Evolutionary conservation across 2,797 vertebrate genomes (phyloP).

Genomic region (Cephalopachus bancanus): DNA sequence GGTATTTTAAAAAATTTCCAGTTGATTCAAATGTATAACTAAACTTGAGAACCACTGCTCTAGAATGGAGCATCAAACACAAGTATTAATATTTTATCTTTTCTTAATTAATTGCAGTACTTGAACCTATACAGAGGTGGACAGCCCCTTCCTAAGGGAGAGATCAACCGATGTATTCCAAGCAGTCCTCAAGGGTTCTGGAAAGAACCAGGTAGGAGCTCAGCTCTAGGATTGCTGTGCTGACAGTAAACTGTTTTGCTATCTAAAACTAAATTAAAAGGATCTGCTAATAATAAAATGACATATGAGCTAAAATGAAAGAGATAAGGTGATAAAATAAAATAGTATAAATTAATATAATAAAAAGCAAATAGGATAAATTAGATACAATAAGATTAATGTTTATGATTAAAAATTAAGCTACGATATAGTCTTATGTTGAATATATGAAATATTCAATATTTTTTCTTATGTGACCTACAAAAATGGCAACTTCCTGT

Average conservation of each 20-base stretch:
- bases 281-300: constrained; percentile 15
- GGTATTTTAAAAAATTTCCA: background rate
- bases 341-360: background rate
- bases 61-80: background rate
- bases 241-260: background rate
- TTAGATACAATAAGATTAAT: background rate
- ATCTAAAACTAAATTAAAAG: constrained; percentile 26
- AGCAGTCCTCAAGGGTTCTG: background rate
- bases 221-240: background rate
- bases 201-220: background rate
- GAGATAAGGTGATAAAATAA: constrained; percentile 20
- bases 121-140: background rate
- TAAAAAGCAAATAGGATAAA: background rate
- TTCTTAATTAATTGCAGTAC: background rate
- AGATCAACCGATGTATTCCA: background rate
- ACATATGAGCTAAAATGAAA: background rate
- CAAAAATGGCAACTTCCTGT: background rate
- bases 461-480: background rate
- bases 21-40: background rate
- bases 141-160: background rate
- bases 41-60: background rate
- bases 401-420: constrained; percentile 21
- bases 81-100: background rate
- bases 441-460: constrained; percentile 6
- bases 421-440: background rate